These are phyloP conservation scores for Shargacucullia verbasci DNA, from an alignment of 2,888 invertebrate genomes.

Conservation along the genomic window DNA sequence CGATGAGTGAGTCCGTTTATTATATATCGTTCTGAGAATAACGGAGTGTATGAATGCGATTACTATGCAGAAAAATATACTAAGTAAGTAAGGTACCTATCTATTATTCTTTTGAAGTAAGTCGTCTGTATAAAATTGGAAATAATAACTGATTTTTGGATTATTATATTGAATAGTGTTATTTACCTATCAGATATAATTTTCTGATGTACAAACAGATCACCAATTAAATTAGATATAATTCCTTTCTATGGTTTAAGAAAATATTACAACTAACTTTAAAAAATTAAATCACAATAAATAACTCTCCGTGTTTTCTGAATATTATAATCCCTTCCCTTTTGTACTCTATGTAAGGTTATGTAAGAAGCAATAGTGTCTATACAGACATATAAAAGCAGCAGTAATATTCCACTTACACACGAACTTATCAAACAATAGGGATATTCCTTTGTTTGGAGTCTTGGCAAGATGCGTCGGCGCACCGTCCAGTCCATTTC, in stretches of 20 bases:
- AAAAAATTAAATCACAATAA: no score
- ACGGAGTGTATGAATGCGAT: constrained; percentile 4
- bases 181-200: no score
- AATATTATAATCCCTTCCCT: background rate
- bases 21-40: constrained; percentile 24
- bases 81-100: background rate
- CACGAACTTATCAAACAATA: constrained; percentile 64
- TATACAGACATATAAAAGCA: constrained; percentile 17
- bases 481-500: constrained; percentile 36
- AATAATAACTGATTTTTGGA: background rate
- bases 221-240: no score
- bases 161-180: no score
- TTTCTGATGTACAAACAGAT: no score
- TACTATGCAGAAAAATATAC: constrained; percentile 3
- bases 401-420: constrained; percentile 19
- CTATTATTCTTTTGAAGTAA: constrained; percentile 19
- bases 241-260: no score
- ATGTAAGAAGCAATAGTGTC: constrained; percentile 8
- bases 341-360: background rate
- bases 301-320: no score
- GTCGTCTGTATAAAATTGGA: background rate
- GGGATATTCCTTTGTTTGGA: constrained; percentile 59
- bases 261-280: no score
- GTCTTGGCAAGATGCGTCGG: constrained; percentile 52
- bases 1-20: background rate